Evolutionary conservation across 2,888 invertebrate species (phyloP), one percentile per base, ranked within the genome.

Genomic region (Biston stratarius): DNA sequence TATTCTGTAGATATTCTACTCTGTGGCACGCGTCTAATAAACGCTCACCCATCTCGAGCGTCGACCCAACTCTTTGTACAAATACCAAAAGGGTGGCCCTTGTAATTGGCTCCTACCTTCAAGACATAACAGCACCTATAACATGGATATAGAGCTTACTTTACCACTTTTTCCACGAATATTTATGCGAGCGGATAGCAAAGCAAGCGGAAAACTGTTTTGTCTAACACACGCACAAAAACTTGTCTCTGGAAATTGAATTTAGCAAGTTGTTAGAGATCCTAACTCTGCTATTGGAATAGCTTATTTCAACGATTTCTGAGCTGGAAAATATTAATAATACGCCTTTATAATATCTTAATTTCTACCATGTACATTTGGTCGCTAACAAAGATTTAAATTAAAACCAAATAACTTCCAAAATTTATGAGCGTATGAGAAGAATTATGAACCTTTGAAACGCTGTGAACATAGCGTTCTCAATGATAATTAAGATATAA

Each of bases 11-110:
- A 33, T 33, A 24, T n/a, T 11, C 24, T 55, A 12, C 55, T 55
- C 55, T 24, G 42, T 33, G 44, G 9, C 24, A 33, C 24, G 64
- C 64, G 68, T 67, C 68, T 64, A 69, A 70, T 68, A 70, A 65
- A 70, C 70, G 62, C 53, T 61, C 56, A 63, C 62, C 61, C 49
- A 55, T n/a, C 49, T 40, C 49, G 15, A 49, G 14, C 69, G 60
- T 67, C 72, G 69, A 69, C 74, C 70, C 42, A 52, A 62, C 67
- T 58, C 64, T 68, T 61, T 61, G 36, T 48, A 55, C 53, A 64
- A 69, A 69, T 65, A 63, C 61, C 61, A 56, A 69, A 69, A 69
- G 68, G 64, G 68, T 61, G 59, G 38, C 55, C 40, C 40, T 61
- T 57, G 53, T 69, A 60, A 61, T 68, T 69, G 61, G 58, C 56